Conservation (phyloP, 2,113 vertebrate species). For the Neofelis nebulosa region DNA sequence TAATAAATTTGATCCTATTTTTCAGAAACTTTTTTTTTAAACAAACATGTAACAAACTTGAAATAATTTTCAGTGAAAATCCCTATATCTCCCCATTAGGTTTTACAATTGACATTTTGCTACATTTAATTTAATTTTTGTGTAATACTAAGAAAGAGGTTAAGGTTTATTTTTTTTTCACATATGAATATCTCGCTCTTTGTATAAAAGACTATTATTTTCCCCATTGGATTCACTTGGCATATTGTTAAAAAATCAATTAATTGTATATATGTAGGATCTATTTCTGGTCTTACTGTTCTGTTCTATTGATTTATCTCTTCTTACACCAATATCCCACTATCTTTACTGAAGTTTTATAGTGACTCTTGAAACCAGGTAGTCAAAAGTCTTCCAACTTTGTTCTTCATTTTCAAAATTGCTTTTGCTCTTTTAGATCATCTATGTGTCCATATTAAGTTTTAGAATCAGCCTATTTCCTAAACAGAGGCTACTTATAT, state of each 20-base stretch:
- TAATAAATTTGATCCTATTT: background rate
- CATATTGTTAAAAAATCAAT: background rate
- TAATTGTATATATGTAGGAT: background rate
- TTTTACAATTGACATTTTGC: conserved; percentile 17
- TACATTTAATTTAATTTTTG: background rate
- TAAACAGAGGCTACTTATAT: background rate
- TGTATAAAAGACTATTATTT: background rate
- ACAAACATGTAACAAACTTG: background rate
- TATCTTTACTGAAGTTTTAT: background rate
- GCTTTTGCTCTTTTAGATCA: background rate
- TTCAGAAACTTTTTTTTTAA: background rate
- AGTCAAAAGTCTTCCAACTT: background rate
- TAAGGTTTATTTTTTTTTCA: background rate
- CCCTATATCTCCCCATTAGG: too few relatives aligned
- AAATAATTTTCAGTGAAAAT: background rate
- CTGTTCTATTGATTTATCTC: background rate
- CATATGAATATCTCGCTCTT: background rate
- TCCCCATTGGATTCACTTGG: background rate
- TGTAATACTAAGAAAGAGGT: background rate
- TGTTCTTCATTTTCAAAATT: background rate
- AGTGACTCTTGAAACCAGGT: background rate
- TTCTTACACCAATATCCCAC: background rate
- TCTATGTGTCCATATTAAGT: background rate
- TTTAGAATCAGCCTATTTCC: background rate
- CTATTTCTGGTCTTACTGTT: background rate